Base-by-base conservation (phyloP, 2,888 invertebrate species). In the Apamea epomidion region DNA sequence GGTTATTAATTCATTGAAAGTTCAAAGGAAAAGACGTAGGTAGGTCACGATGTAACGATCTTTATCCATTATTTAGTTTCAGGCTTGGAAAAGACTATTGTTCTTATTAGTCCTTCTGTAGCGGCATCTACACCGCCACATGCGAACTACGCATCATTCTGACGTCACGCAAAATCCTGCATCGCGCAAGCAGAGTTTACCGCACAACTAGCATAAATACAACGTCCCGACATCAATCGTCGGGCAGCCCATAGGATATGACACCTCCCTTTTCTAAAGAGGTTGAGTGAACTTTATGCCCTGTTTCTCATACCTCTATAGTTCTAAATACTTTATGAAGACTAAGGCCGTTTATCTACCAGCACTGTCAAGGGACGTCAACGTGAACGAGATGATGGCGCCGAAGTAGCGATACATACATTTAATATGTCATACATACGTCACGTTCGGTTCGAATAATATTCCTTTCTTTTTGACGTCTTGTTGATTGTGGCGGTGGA, bases 1-100 rank as follows among this genome's bases (percentile, higher is more conserved):
- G 73, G 42, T 74, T 62, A 73, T 82, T 76, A 65, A 70, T 70
- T 68, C 14, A 83, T 77, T 80, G 51, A 32, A 80, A 76, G 86
- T 32, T 86, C 51, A 51, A n/a, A 73, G 16, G 12, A 18, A 54
- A 48, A 48, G 29, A 48, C 37, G 16, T 72, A 32, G 37, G 16
- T 77, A 12, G 7, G 18, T 48, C 2, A 48, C 12, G n/a, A 10
- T 12, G n/a, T 25, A 58, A 51, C 21, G 25, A 58, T 78, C 29
- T 70, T 25, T 32, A 32, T 25, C 7, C 12, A 12, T 73, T 16
- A 45, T 48, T 62, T 62, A 16, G 7, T 32, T 72, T 58, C 0
- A 58, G 12, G 4, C 5, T 73, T 72, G 29, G 29, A 8, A 4
- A 45, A 45, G 18, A 18, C 25, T 10, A 58, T 58, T 25, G 25